Percentiles rank a stretch among this genome's conserved stretches.
phyloP scores from a whole-genome alignment of 2,888 invertebrate genomes.

The Agrochola lota region DNA sequence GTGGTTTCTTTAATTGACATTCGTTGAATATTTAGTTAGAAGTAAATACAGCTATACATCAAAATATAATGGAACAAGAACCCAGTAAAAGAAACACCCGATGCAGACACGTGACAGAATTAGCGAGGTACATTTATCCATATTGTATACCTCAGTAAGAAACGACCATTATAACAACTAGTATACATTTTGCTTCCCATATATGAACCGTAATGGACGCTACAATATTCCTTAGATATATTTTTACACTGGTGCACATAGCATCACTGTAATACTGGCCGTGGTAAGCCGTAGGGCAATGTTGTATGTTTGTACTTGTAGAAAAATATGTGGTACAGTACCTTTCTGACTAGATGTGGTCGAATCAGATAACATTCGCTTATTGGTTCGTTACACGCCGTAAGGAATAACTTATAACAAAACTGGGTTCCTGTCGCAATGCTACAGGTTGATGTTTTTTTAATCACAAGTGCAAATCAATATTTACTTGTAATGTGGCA shows the following conservation, averaged over 20 bases:
- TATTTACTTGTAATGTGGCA: neutral
- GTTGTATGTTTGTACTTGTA: neutral
- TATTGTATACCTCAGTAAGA: neutral
- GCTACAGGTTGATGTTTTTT: conserved; percentile 73
- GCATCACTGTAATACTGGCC: too few species aligned
- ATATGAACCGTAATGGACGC: too few species aligned
- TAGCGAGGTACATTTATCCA: neutral
- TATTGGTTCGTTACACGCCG: conserved; percentile 71
- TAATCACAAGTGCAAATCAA: neutral
- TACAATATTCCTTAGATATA: neutral
- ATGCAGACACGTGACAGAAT: neutral
- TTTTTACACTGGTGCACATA: neutral
- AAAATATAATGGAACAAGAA: neutral
- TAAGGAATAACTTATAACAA: conserved; percentile 81
- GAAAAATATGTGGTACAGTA: conserved; percentile 54
- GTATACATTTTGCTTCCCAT: neutral
- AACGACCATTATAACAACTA: neutral
- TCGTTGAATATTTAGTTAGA: neutral
- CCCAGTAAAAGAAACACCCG: too few species aligned
- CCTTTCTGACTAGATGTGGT: conserved; percentile 78
- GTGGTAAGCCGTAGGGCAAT: neutral
- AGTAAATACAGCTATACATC: neutral
- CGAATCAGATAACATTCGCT: conserved; percentile 66
- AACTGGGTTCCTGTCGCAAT: conserved; percentile 71
- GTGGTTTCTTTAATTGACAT: neutral